Conservation (phyloP, 2,113 vertebrate species). For the Mola mola region DNA sequence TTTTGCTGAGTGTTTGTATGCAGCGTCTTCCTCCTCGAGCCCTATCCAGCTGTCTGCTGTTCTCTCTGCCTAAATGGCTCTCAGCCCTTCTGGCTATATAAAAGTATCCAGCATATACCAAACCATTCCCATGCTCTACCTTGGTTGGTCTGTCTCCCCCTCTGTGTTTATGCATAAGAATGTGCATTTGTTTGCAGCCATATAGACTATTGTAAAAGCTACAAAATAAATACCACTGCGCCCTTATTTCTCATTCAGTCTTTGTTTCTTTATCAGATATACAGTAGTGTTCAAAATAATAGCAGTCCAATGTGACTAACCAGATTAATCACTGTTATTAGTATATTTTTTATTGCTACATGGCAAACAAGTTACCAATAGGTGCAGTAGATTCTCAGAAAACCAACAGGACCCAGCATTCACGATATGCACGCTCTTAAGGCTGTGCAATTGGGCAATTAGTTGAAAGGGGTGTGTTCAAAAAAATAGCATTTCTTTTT, state of each 20-base stretch:
- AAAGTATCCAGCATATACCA: constrained; percentile 24
- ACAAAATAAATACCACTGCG: constrained; percentile 32
- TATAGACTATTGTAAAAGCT: constrained; percentile 39
- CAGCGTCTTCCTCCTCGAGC: constrained; percentile 27
- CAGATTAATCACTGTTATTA: too few relatives aligned
- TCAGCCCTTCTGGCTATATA: constrained; percentile 34
- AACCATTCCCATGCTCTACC: constrained; percentile 23
- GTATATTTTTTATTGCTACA: too few relatives aligned
- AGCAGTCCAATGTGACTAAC: too few relatives aligned
- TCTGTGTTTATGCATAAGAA: constrained; percentile 51
- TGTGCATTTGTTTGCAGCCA: constrained; percentile 42
- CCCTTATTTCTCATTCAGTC: constrained; percentile 5
- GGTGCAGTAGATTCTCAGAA: too few relatives aligned
- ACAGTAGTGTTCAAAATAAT: too few relatives aligned
- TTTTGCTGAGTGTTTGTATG: constrained; percentile 32
- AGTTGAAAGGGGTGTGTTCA: too few relatives aligned
- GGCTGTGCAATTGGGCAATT: too few relatives aligned
- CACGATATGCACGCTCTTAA: too few relatives aligned
- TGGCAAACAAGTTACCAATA: too few relatives aligned
- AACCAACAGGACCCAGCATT: too few relatives aligned
- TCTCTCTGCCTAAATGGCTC: constrained; percentile 37
- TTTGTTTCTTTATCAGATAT: not conserved
- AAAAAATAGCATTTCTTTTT: too few relatives aligned
- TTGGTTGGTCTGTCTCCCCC: constrained; percentile 21
- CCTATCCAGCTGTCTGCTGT: constrained; percentile 46